Conservation (phyloP, 2,888 invertebrate genomes). For the Sesia apiformis region DNA sequence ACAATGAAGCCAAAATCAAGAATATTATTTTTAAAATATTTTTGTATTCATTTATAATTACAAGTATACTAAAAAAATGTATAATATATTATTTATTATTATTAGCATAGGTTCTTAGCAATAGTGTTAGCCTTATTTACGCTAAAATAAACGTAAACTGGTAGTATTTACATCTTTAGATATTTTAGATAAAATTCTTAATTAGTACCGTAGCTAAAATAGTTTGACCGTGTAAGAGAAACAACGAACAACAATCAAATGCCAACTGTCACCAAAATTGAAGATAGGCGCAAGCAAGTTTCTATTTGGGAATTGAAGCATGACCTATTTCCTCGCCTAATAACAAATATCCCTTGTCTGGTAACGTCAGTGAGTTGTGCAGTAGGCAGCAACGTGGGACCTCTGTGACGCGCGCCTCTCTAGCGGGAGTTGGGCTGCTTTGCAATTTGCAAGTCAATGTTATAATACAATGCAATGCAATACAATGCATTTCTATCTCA, state of each 20-base stretch:
- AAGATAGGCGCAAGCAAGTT: background rate
- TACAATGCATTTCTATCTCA: background rate
- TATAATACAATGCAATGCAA: constrained; percentile 7
- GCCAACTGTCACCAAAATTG: background rate
- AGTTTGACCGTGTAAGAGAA: too few relatives aligned
- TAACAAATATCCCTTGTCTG: background rate
- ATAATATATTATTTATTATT: too few relatives aligned
- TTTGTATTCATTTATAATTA: too few relatives aligned
- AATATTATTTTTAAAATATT: too few relatives aligned
- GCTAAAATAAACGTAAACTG: too few relatives aligned
- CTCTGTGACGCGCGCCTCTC: background rate
- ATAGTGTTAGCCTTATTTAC: too few relatives aligned
- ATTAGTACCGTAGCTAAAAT: too few relatives aligned
- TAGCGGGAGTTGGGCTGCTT: background rate
- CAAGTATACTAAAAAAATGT: too few relatives aligned
- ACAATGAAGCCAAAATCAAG: too few relatives aligned
- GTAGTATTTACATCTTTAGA: too few relatives aligned
- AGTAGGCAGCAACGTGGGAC: background rate
- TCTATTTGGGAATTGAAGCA: background rate
- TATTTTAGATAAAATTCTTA: too few relatives aligned
- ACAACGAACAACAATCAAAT: background rate
- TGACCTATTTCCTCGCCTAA: background rate
- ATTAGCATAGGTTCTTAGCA: too few relatives aligned
- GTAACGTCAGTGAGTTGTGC: background rate
- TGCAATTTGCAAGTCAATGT: constrained; percentile 41